Percentiles rank a stretch among this genome's conserved stretches.
Evolutionary conservation across 2,888 invertebrate species (phyloP).

Genomic region (Azorinus chamasolen): DNA sequence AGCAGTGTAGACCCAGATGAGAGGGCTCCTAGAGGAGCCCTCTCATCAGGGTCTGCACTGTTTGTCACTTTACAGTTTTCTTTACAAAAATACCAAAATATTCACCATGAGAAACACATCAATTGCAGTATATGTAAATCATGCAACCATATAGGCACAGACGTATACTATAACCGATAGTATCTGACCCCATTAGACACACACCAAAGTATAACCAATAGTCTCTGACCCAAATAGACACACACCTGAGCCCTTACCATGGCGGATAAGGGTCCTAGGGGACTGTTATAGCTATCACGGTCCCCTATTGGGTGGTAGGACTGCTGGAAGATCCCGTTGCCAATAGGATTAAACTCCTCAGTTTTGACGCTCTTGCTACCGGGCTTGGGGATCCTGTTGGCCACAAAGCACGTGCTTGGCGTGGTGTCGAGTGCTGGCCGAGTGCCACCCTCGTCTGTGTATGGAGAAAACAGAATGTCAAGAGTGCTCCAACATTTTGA

Average conservation of each 20-base stretch:
- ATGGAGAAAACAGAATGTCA: background rate
- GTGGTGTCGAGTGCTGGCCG: slow-evolving; percentile 78
- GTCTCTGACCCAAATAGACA: background rate
- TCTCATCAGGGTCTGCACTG: too few relatives aligned
- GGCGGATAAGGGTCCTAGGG: slow-evolving; percentile 50
- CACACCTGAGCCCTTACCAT: slow-evolving; percentile 68
- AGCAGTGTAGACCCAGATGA: too few relatives aligned
- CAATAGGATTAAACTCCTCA: slow-evolving; percentile 28
- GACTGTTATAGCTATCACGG: slow-evolving; percentile 48
- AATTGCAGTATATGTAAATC: too few relatives aligned
- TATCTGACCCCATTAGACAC: too few relatives aligned
- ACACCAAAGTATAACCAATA: too few relatives aligned
- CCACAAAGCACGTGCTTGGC: slow-evolving; percentile 83
- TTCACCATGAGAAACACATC: too few relatives aligned
- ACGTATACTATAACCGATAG: too few relatives aligned
- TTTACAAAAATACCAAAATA: too few relatives aligned
- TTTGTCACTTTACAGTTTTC: too few relatives aligned
- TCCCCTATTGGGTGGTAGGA: slow-evolving; percentile 43
- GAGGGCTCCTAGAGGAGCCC: too few relatives aligned
- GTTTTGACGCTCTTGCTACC: slow-evolving; percentile 61
- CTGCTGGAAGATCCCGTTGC: slow-evolving; percentile 51
- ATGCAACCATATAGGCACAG: too few relatives aligned
- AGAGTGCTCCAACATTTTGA: background rate
- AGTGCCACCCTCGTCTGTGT: slow-evolving; percentile 76
- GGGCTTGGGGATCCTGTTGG: slow-evolving; percentile 64